A percentile compares a stretch with the other conserved stretches of the same genome.
phyloP scores from a whole-genome alignment of 2,888 invertebrate genomes.

The Labia minor region DNA sequence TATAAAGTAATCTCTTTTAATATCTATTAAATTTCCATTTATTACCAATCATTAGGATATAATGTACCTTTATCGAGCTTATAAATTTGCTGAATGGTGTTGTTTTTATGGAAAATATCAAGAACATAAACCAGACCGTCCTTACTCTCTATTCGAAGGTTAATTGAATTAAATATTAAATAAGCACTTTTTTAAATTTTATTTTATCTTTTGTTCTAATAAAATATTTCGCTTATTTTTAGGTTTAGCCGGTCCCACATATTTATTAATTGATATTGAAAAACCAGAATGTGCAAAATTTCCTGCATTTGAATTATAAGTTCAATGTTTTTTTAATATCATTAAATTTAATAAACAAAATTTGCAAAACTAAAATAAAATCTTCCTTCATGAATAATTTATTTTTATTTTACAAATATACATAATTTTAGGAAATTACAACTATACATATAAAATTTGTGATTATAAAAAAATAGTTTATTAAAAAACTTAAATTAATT shows the following conservation, averaged over 20 bases:
- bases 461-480: no score
- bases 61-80: slow-evolving; percentile 61
- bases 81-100: slow-evolving; percentile 73
- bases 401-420: no score
- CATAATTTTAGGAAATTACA: no score
- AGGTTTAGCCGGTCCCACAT: slow-evolving; percentile 63
- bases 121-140: slow-evolving; percentile 57
- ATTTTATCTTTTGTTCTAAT: neutral
- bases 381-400: no score
- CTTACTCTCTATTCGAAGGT: slow-evolving; percentile 76
- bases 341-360: no score
- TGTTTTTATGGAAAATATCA: slow-evolving; percentile 55
- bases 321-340: neutral
- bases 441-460: no score
- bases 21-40: neutral
- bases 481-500: no score
- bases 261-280: slow-evolving; percentile 59
- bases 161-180: slow-evolving; percentile 23
- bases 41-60: slow-evolving; percentile 42
- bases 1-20: slow-evolving; percentile 22
- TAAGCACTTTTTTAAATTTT: slow-evolving; percentile 15
- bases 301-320: slow-evolving; percentile 54
- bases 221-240: neutral
- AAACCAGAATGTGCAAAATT: slow-evolving; percentile 56
- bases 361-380: no score